These are phyloP conservation scores for Xanthorhoe spadicearia DNA, from an alignment of 2,888 invertebrate genomes.

Conservation along the genomic window DNA sequence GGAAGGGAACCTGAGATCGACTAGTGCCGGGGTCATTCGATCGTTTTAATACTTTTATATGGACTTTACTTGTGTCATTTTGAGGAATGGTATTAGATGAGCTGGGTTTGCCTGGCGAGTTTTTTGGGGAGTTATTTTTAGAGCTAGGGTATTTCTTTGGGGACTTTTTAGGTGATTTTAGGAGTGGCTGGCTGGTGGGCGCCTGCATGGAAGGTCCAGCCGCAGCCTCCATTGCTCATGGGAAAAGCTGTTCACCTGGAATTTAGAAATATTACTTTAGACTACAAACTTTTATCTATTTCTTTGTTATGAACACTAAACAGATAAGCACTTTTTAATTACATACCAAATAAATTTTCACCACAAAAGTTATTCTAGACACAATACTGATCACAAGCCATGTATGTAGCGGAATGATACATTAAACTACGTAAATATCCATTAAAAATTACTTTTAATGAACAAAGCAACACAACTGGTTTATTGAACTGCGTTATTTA, in stretches of 20 bases:
- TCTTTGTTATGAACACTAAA: neutral
- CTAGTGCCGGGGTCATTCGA: neutral
- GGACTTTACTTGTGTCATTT: neutral
- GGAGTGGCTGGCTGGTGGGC: constrained; percentile 1
- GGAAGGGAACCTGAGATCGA: neutral
- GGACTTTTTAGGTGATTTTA: constrained; percentile 17
- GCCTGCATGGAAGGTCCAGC: constrained; percentile 34
- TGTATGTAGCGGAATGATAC: neutral
- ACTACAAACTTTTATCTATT: neutral
- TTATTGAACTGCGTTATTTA: neutral
- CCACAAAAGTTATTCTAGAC: too few species aligned
- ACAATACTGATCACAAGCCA: neutral
- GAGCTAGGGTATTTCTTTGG: constrained; percentile 9
- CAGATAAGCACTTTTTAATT: neutral
- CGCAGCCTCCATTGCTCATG: constrained; percentile 58
- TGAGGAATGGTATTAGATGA: neutral
- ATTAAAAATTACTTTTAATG: constrained; percentile 1
- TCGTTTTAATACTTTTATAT: neutral
- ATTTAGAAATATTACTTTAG: constrained; percentile 3
- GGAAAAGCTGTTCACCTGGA: constrained; percentile 55
- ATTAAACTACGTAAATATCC: neutral
- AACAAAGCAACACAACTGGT: constrained; percentile 3
- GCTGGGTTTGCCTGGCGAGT: constrained; percentile 1
- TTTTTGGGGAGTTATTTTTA: constrained; percentile 10
- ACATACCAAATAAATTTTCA: too few species aligned